Evolutionary conservation across 2,113 vertebrate species (phyloP).

Genomic region (Sardina pilchardus): DNA sequence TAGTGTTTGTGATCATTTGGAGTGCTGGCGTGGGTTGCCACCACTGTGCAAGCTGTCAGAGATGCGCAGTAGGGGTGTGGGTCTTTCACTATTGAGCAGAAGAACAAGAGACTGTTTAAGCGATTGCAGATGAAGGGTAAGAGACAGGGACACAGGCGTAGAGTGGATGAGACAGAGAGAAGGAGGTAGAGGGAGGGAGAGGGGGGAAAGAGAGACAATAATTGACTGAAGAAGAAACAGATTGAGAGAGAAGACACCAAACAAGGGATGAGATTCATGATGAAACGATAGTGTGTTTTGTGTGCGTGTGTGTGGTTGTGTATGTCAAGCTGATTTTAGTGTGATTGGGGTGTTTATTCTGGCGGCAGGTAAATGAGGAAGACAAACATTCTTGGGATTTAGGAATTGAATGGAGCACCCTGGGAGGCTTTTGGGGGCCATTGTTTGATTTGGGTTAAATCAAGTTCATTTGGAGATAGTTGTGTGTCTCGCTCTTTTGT

Average conservation of each 20-base stretch:
- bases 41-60: conserved; percentile 9
- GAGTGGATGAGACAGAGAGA: neutral
- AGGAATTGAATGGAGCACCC: neutral
- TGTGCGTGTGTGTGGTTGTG: neutral
- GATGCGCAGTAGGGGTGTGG: neutral
- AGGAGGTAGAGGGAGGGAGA: conserved; percentile 17
- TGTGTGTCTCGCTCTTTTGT: neutral
- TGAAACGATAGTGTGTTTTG: conserved; percentile 1
- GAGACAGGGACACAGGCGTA: neutral
- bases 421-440: neutral
- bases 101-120: conserved; percentile 12
- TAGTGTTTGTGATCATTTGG: conserved; percentile 13
- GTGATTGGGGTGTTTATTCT: conserved; percentile 11
- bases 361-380: neutral
- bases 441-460: neutral
- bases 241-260: conserved; percentile 16
- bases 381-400: neutral
- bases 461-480: neutral
- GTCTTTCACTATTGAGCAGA: neutral
- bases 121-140: neutral
- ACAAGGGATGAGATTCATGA: conserved; percentile 19
- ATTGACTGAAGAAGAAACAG: conserved; percentile 9
- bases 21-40: neutral
- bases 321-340: neutral
- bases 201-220: neutral